Conservation (phyloP, 2,888 invertebrate species). For the Ochlodes sylvanus region DNA sequence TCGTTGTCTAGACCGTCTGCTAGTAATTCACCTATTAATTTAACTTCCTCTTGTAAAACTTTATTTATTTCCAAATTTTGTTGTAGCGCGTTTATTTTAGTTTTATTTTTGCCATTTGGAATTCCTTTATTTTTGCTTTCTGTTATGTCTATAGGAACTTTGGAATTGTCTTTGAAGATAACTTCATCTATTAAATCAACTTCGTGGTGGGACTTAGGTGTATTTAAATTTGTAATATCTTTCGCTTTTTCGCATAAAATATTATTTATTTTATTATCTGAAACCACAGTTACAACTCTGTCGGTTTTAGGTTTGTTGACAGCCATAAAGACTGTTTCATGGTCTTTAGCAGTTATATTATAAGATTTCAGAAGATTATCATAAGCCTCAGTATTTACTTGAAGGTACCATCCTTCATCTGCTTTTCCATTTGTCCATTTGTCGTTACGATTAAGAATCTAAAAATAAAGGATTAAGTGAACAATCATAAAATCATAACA, state of each 20-base stretch:
- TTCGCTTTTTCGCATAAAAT: conserved; percentile 18
- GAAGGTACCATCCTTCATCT: no score
- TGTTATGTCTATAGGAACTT: not conserved
- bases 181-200: not conserved
- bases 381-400: no score
- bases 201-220: conserved; percentile 13
- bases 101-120: not conserved
- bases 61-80: not conserved
- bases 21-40: not conserved
- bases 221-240: conserved; percentile 7
- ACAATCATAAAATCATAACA: no score
- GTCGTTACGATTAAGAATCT: no score
- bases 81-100: no score
- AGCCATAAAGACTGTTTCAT: no score
- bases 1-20: no score
- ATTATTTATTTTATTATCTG: conserved; percentile 36
- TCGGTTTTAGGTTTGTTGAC: no score
- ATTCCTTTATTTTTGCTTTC: not conserved
- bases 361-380: no score
- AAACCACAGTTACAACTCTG: not conserved
- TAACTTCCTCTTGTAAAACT: not conserved
- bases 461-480: conserved; percentile 36
- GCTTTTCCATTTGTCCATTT: no score
- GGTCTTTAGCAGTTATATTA: no score
- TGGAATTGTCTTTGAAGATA: not conserved